phyloP scores from a whole-genome alignment of 2,797 vertebrate genomes.

The Spinus pinus region DNA sequence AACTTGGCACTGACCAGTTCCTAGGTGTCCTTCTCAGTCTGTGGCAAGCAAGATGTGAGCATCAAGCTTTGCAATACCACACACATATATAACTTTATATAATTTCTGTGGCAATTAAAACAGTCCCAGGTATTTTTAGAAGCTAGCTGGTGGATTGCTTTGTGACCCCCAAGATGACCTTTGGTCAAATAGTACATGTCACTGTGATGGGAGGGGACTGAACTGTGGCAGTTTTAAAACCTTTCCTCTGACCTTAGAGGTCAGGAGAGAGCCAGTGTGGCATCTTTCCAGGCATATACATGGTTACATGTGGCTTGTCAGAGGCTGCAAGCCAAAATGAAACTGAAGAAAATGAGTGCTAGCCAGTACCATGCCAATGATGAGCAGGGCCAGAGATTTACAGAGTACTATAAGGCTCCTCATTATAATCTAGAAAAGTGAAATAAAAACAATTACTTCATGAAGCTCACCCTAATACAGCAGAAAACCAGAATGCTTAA shows the following conservation, averaged over 20 bases:
- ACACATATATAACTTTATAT: background rate
- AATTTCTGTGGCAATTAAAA: background rate
- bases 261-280: background rate
- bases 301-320: background rate
- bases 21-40: background rate
- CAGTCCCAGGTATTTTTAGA: background rate
- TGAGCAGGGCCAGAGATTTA: background rate
- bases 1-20: background rate
- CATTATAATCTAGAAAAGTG: background rate
- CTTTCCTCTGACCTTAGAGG: background rate
- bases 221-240: background rate
- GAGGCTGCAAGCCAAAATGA: background rate
- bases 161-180: background rate
- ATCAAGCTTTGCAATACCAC: background rate
- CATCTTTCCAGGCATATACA: background rate
- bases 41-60: background rate
- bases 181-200: background rate
- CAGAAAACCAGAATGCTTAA: background rate
- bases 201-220: background rate
- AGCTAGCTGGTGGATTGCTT: background rate
- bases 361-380: background rate
- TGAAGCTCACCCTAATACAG: background rate
- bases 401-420: background rate
- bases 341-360: background rate
- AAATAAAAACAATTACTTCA: background rate